phyloP scores from a whole-genome alignment of 2,797 vertebrate genomes.

The Craterocephalus amniculus region DNA sequence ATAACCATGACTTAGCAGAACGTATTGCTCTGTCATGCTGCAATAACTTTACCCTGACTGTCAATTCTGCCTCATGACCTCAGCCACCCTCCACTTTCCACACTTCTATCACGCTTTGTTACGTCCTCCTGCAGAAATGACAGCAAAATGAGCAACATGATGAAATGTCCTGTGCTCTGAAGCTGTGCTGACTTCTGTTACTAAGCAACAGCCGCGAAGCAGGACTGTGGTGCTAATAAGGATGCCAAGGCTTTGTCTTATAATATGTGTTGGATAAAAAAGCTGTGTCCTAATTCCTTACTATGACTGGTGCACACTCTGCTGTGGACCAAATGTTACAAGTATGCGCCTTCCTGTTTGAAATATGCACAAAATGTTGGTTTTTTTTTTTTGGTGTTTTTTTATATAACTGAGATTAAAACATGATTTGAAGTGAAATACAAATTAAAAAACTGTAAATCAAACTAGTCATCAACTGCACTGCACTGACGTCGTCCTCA shows the following conservation, averaged over 20 bases:
- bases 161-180: conserved; percentile 31
- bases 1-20: conserved; percentile 57
- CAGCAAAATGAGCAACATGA: conserved; percentile 44
- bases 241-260: conserved; percentile 50
- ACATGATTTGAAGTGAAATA: too few species aligned
- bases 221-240: conserved; percentile 28
- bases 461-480: too few species aligned
- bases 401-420: too few species aligned
- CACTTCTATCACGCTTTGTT: background rate
- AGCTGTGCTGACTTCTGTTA: conserved; percentile 48
- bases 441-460: too few species aligned
- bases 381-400: too few species aligned
- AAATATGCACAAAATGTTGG: background rate
- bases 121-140: conserved; percentile 2
- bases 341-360: background rate
- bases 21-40: conserved; percentile 46
- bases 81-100: conserved; percentile 3
- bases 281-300: conserved; percentile 5
- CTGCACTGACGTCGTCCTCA: background rate
- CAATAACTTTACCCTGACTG: conserved; percentile 32
- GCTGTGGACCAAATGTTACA: background rate
- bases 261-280: conserved; percentile 22
- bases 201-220: conserved; percentile 59
- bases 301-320: background rate
- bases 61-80: conserved; percentile 29